Percentiles rank a stretch among this genome's conserved stretches.
These are phyloP conservation scores for Mustelus asterias DNA, from an alignment of 2,113 vertebrate species.

Conservation along the genomic window DNA sequence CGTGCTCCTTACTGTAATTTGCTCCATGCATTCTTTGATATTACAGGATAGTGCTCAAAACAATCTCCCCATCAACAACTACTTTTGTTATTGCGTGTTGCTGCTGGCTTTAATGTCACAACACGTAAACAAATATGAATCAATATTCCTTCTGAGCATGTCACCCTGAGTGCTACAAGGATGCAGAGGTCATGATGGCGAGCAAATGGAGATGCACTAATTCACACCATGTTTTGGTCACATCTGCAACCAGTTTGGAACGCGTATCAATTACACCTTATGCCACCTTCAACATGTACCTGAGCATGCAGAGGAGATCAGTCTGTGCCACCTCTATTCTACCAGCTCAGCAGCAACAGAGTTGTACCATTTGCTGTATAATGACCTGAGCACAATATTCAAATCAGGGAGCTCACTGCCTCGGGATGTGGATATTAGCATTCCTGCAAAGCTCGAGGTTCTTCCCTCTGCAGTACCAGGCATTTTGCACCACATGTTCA, in stretches of 20 bases:
- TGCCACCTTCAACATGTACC: not conserved
- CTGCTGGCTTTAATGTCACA: not conserved
- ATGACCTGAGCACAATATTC: not conserved
- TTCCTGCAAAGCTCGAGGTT: too few species aligned
- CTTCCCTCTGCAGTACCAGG: not conserved
- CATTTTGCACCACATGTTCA: not conserved
- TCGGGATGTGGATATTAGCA: not conserved
- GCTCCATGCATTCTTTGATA: not conserved
- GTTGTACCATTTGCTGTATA: not conserved
- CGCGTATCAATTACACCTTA: not conserved
- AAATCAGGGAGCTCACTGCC: not conserved
- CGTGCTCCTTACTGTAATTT: not conserved
- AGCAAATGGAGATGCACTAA: not conserved
- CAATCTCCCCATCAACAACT: too few species aligned
- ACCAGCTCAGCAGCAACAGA: not conserved
- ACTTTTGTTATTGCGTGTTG: not conserved
- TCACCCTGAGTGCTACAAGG: not conserved
- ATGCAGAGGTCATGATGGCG: not conserved
- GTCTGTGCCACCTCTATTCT: too few species aligned
- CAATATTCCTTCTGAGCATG: not conserved
- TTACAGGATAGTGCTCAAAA: not conserved
- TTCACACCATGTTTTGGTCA: not conserved
- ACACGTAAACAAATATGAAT: not conserved
- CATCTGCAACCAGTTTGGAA: not conserved
- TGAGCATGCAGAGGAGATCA: not conserved